phyloP scores from a whole-genome alignment of 2,113 vertebrate species.

The Dascyllus trimaculatus region DNA sequence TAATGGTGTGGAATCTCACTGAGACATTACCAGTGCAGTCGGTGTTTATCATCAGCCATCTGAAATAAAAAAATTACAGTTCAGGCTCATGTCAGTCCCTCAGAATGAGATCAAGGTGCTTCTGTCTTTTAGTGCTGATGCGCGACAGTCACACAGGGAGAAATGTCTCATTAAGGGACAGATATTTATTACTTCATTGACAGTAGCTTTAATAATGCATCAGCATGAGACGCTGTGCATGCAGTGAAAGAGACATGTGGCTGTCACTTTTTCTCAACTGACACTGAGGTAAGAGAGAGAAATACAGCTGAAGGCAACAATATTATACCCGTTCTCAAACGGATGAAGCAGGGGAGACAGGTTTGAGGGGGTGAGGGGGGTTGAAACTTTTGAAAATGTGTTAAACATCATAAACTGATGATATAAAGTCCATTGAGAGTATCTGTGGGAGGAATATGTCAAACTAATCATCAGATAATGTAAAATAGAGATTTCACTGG shows the following conservation, averaged over 20 bases:
- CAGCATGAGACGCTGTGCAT: not conserved
- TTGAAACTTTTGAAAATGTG: conserved; percentile 7
- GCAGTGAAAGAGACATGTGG: not conserved
- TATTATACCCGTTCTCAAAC: conserved; percentile 21
- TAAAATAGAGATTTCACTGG: conserved; percentile 6
- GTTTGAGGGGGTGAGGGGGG: not conserved
- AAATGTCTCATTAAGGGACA: conserved; percentile 20
- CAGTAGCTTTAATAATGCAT: conserved; percentile 40
- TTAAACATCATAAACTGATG: conserved; percentile 21
- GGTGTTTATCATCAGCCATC: not conserved
- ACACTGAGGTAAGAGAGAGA: not conserved
- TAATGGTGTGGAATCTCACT: not conserved
- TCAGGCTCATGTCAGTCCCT: not conserved
- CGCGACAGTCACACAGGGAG: conserved; percentile 1
- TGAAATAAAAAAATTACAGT: not conserved
- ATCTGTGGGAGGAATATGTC: conserved; percentile 25
- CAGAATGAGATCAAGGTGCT: conserved; percentile 3
- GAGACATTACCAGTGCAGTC: not conserved
- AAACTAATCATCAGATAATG: conserved; percentile 26
- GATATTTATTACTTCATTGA: conserved; percentile 16
- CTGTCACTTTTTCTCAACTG: conserved; percentile 8
- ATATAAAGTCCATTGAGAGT: conserved; percentile 23
- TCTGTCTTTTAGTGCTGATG: not conserved
- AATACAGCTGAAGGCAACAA: conserved; percentile 2
- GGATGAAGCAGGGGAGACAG: not conserved